A percentile compares a stretch with the other conserved stretches of the same genome.
These are phyloP conservation scores for Dendronephthya gigantea DNA, from an alignment of 64 coral and sea anemone genomes.

Conservation along the genomic window DNA sequence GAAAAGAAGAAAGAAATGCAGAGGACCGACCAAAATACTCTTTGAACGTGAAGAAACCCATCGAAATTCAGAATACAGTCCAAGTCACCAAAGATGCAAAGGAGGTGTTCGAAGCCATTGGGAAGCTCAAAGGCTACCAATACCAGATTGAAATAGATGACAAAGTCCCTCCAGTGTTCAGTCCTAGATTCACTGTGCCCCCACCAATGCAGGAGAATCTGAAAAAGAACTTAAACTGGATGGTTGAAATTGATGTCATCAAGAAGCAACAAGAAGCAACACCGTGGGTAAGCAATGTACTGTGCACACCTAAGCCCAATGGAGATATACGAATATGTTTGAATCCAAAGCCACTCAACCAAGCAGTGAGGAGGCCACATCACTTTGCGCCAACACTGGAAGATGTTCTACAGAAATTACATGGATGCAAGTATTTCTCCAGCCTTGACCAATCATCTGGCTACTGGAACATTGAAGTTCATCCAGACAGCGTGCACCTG, in stretches of 20 bases:
- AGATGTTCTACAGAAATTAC: slow-evolving; percentile 49
- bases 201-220: slow-evolving; percentile 58
- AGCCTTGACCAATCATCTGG: slow-evolving; percentile 53
- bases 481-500: slow-evolving; percentile 45
- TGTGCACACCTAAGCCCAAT: slow-evolving; percentile 73
- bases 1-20: slow-evolving; percentile 50
- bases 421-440: slow-evolving; percentile 69
- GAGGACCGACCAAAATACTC: slow-evolving; percentile 55
- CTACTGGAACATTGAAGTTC: slow-evolving; percentile 54
- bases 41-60: slow-evolving; percentile 60
- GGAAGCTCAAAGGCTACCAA: slow-evolving; percentile 69
- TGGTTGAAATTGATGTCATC: slow-evolving; percentile 62
- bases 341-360: slow-evolving; percentile 60
- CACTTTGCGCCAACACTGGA: slow-evolving; percentile 61
- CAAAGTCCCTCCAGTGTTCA: slow-evolving; percentile 65
- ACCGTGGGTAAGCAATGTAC: slow-evolving; percentile 70
- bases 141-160: slow-evolving; percentile 65
- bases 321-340: slow-evolving; percentile 65
- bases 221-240: slow-evolving; percentile 75
- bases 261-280: slow-evolving; percentile 71
- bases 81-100: slow-evolving; percentile 66
- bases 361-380: slow-evolving; percentile 68
- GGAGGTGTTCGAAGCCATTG: slow-evolving; percentile 61
- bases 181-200: slow-evolving; percentile 55
- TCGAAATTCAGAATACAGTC: slow-evolving; percentile 59